Evolutionary conservation across 2,113 vertebrate genomes (phyloP).

Genomic region (Delphinapterus leucas): DNA sequence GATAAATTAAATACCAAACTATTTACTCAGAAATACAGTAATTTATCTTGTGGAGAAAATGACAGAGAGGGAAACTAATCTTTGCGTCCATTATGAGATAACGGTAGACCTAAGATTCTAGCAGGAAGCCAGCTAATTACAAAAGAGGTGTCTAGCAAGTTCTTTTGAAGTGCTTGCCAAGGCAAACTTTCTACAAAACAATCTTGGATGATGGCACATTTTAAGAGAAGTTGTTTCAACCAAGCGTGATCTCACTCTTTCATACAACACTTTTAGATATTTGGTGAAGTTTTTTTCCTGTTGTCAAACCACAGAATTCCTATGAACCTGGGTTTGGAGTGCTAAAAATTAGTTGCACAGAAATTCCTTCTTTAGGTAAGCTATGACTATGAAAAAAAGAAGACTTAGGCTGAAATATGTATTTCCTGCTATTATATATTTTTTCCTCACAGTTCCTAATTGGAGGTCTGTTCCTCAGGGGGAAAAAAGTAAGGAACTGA

Average conservation of each 20-base stretch:
- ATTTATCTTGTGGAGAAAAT: neutral
- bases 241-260: neutral
- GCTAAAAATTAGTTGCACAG: slow-evolving; percentile 53
- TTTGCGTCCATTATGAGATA: neutral
- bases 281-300: neutral
- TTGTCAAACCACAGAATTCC: slow-evolving; percentile 38
- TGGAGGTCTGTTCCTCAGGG: slow-evolving; percentile 76
- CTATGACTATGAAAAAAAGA: slow-evolving; percentile 44
- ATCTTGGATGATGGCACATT: slow-evolving; percentile 52
- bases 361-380: slow-evolving; percentile 60
- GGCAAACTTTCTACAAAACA: slow-evolving; percentile 79
- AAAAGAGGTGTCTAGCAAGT: slow-evolving; percentile 63
- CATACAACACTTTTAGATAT: neutral
- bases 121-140: slow-evolving; percentile 60
- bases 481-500: slow-evolving; percentile 81
- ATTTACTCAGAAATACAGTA: neutral
- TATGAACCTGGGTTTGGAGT: neutral
- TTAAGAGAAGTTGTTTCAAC: slow-evolving; percentile 57
- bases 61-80: neutral
- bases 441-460: slow-evolving; percentile 75
- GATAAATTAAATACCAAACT: neutral
- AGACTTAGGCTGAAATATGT: slow-evolving; percentile 59
- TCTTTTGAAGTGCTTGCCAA: slow-evolving; percentile 76
- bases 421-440: slow-evolving; percentile 74
- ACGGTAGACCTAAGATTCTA: slow-evolving; percentile 15